A percentile compares a stretch with the other conserved stretches of the same genome.
phyloP scores from a whole-genome alignment of 2,113 vertebrate genomes.

The Brienomyrus longianalis region DNA sequence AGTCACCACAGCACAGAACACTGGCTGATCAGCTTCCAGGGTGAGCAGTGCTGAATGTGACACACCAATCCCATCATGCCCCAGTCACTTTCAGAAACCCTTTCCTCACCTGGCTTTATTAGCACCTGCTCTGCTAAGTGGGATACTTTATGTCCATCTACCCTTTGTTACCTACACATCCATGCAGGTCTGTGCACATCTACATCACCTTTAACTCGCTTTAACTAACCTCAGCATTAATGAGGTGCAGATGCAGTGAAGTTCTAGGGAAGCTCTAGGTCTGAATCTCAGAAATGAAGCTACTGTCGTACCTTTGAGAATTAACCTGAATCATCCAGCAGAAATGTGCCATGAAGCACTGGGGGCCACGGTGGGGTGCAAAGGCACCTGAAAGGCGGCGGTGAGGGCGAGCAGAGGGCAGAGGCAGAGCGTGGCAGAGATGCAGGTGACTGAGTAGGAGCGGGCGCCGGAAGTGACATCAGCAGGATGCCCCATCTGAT shows the following conservation, averaged over 20 bases:
- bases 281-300: background rate
- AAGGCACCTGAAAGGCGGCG: background rate
- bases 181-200: background rate
- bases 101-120: too few species aligned
- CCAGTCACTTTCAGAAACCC: too few species aligned
- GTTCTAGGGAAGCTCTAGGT: background rate
- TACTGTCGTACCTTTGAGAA: background rate
- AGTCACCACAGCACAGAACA: too few species aligned
- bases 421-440: slow-evolving; percentile 7
- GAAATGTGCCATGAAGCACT: background rate
- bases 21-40: too few species aligned
- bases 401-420: background rate
- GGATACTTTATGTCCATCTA: background rate
- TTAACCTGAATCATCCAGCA: background rate
- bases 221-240: background rate
- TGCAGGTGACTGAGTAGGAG: slow-evolving; percentile 34
- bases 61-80: too few species aligned
- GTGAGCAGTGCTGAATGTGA: too few species aligned
- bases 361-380: background rate
- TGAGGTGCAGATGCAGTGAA: background rate
- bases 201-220: background rate
- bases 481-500: slow-evolving; percentile 34
- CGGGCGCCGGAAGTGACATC: slow-evolving; percentile 18
- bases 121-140: background rate
- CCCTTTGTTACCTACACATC: background rate